These are phyloP conservation scores for Caranx ignobilis DNA, from an alignment of 2,113 vertebrate species.

Conservation along the genomic window DNA sequence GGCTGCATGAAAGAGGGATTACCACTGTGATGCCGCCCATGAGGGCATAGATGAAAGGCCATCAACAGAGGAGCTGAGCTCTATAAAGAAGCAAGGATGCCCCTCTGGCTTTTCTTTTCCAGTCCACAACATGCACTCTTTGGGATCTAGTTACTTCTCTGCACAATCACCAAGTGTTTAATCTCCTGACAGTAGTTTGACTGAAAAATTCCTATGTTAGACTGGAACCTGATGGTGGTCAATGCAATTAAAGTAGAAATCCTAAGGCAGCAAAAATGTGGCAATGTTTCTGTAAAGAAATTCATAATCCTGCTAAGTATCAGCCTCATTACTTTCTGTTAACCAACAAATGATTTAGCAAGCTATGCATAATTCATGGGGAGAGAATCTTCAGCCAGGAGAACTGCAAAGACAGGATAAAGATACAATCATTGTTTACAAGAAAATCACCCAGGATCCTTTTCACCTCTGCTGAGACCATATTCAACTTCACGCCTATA, in stretches of 20 bases:
- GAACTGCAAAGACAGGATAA: constrained; percentile 29
- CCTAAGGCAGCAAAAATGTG: constrained; percentile 18
- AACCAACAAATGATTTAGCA: constrained; percentile 69
- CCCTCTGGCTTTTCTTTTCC: background rate
- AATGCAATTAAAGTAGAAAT: constrained; percentile 4
- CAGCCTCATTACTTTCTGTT: constrained; percentile 71
- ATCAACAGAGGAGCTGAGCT: background rate
- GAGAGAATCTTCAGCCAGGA: constrained; percentile 41
- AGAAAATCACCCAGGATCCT: constrained; percentile 31
- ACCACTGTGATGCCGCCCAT: constrained; percentile 19
- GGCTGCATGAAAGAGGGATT: constrained; percentile 22
- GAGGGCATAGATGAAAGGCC: background rate
- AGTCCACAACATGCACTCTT: background rate
- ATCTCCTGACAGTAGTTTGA: background rate
- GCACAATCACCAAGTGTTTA: background rate
- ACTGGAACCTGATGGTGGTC: background rate
- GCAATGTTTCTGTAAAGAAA: constrained; percentile 54
- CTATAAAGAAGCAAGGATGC: background rate
- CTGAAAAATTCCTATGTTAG: background rate
- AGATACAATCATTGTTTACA: constrained; percentile 57
- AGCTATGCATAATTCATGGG: constrained; percentile 69
- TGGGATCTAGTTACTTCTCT: background rate
- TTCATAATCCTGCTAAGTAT: constrained; percentile 52
- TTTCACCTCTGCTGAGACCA: constrained; percentile 3
- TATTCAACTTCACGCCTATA: background rate